Conservation (phyloP, 2,113 vertebrate species). For the Asarcornis scutulata region DNA sequence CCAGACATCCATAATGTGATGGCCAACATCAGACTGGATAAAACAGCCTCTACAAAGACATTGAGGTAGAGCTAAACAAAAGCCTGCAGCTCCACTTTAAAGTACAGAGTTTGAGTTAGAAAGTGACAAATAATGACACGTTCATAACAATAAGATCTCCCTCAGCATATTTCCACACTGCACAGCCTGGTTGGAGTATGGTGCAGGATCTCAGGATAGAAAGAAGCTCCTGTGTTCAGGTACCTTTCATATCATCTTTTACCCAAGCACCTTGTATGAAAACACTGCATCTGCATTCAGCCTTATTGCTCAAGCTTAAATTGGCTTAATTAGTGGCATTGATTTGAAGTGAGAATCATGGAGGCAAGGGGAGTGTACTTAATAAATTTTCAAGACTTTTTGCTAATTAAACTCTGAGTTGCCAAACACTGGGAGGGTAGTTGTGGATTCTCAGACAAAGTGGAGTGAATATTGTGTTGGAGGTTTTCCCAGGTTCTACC, state of each 20-base stretch:
- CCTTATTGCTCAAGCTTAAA: not conserved
- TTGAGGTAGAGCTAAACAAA: not conserved
- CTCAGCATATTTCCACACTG: not conserved
- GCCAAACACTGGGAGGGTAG: not conserved
- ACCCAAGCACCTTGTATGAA: not conserved
- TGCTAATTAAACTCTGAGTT: not conserved
- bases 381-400: not conserved
- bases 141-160: not conserved
- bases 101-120: not conserved
- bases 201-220: not conserved
- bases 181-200: not conserved
- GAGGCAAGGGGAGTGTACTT: rapidly evolving
- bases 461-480: not conserved
- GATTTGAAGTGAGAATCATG: not conserved
- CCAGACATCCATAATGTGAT: rapidly evolving
- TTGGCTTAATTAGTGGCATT: not conserved
- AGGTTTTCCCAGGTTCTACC: not conserved
- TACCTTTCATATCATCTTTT: not conserved
- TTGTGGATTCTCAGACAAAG: not conserved
- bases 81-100: not conserved
- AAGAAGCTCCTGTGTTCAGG: not conserved
- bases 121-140: not conserved
- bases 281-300: not conserved
- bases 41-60: not conserved
- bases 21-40: not conserved